A percentile compares a stretch with the other conserved stretches of the same genome.
phyloP scores from a whole-genome alignment of 2,113 vertebrate species.

The Apodemus sylvaticus region DNA sequence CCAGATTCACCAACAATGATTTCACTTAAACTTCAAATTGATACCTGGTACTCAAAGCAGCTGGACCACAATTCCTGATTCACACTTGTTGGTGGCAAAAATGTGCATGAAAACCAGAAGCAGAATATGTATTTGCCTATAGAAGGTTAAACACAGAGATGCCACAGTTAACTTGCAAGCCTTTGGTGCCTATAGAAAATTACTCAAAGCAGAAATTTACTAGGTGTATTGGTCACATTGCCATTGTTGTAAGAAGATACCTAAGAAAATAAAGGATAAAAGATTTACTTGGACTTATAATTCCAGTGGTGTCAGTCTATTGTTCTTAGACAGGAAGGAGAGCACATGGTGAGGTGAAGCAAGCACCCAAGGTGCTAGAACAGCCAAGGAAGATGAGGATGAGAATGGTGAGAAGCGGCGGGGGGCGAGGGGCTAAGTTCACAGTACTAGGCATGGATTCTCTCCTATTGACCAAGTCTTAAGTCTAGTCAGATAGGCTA shows the following conservation, averaged over 20 bases:
- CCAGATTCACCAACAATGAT: conserved; percentile 12
- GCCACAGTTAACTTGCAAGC: not conserved
- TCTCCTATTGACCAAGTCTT: not conserved
- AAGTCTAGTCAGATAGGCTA: not conserved
- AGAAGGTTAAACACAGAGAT: not conserved
- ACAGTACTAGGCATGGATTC: not conserved
- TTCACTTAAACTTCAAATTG: conserved; percentile 31
- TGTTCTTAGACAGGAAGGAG: not conserved
- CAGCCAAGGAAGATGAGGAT: not conserved
- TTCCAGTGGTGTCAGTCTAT: too few species aligned
- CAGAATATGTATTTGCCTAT: not conserved
- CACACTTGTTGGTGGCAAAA: conserved; percentile 43
- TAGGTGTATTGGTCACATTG: not conserved
- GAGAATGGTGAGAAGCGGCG: rapidly evolving
- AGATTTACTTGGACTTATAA: not conserved
- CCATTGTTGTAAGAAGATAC: not conserved
- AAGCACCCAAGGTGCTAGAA: not conserved
- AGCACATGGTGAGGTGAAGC: not conserved
- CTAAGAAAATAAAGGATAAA: not conserved
- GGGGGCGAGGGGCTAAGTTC: too few species aligned
- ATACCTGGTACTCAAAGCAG: conserved; percentile 47
- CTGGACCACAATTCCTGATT: not conserved
- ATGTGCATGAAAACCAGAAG: not conserved
- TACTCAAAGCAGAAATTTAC: conserved; percentile 11
- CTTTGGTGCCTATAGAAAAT: conserved; percentile 23